Conservation (phyloP, 2,888 invertebrate species). For the Agonum fuliginosum region DNA sequence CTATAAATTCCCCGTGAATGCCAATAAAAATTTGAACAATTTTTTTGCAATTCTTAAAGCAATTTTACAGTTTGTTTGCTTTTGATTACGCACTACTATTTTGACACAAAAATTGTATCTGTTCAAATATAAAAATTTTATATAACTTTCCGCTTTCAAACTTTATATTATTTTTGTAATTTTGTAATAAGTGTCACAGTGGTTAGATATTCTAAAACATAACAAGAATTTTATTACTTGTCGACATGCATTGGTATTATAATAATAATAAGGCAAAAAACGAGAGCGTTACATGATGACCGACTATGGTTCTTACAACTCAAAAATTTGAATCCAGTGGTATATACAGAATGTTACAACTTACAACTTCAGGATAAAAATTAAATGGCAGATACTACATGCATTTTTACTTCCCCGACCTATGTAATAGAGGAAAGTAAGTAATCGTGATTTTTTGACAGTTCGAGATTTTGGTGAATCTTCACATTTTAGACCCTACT, state of each 20-base stretch:
- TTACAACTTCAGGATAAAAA: too few species aligned
- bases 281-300: too few species aligned
- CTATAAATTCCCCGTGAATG: background rate
- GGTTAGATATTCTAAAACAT: slow-evolving; percentile 8
- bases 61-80: too few species aligned
- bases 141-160: slow-evolving; percentile 39
- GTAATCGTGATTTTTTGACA: too few species aligned
- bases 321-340: too few species aligned
- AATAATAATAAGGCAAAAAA: background rate
- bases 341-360: too few species aligned
- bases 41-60: background rate
- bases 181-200: slow-evolving; percentile 37
- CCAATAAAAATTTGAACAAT: background rate
- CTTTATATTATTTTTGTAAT: slow-evolving; percentile 19
- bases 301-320: too few species aligned
- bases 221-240: slow-evolving; percentile 1
- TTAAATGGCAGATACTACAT: too few species aligned
- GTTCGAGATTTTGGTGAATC: too few species aligned
- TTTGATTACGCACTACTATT: background rate
- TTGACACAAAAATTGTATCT: slow-evolving; percentile 8
- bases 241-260: background rate
- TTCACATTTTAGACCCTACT: too few species aligned
- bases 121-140: slow-evolving; percentile 19
- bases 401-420: too few species aligned
- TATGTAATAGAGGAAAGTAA: too few species aligned